Percentiles rank a stretch among this genome's conserved stretches.
These are phyloP conservation scores for Pangasius larnaudii DNA, from an alignment of 2,797 vertebrate species.

Conservation along the genomic window DNA sequence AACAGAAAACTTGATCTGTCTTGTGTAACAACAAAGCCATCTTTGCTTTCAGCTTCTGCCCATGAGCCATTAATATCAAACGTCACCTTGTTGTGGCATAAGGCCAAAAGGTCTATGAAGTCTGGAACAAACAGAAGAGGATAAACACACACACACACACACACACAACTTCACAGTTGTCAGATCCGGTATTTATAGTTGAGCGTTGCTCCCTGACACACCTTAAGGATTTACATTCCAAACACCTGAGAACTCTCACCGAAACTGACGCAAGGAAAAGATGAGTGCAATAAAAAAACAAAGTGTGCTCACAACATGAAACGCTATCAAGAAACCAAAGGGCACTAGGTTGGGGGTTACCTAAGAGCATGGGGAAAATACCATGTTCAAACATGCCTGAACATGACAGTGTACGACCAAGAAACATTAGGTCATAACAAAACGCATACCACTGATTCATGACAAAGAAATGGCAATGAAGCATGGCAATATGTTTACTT, in stretches of 20 bases:
- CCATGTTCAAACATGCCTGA: slow-evolving; percentile 44
- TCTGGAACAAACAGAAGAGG: neutral
- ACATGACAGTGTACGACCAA: slow-evolving; percentile 27
- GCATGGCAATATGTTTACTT: slow-evolving; percentile 3
- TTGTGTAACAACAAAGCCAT: slow-evolving; percentile 5
- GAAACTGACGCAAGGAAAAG: slow-evolving; percentile 50
- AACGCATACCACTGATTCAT: slow-evolving; percentile 5
- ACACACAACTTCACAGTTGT: neutral
- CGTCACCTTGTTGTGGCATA: neutral
- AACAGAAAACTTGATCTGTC: neutral
- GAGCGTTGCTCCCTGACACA: slow-evolving; percentile 37
- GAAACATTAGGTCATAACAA: slow-evolving; percentile 1
- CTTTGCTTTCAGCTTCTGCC: neutral
- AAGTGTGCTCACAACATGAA: slow-evolving; percentile 14
- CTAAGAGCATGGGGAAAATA: slow-evolving; percentile 40
- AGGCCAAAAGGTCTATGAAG: slow-evolving; percentile 4
- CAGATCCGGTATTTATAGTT: neutral
- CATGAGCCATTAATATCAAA: neutral
- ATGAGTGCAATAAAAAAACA: slow-evolving; percentile 41
- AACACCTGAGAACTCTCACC: slow-evolving; percentile 45
- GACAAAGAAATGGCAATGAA: slow-evolving; percentile 2
- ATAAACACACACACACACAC: neutral
- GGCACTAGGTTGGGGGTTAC: slow-evolving; percentile 35
- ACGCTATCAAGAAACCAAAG: slow-evolving; percentile 40
- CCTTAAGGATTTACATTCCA: slow-evolving; percentile 52